These are phyloP conservation scores for Cybosia mesomella DNA, from an alignment of 2,888 invertebrate species.

Conservation along the genomic window DNA sequence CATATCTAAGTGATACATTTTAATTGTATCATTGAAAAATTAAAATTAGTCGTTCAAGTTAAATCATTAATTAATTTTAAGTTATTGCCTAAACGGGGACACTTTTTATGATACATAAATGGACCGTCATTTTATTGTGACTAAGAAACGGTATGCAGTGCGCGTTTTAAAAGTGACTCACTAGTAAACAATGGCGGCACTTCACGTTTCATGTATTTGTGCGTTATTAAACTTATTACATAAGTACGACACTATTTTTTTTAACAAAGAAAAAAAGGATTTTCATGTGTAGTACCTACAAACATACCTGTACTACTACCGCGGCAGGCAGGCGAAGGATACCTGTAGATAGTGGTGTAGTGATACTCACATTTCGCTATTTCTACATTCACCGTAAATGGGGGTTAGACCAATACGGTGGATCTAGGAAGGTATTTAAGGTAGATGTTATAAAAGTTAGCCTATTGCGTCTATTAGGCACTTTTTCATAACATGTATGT, in stretches of 20 bases:
- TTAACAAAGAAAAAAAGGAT: neutral
- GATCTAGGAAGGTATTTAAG: no score
- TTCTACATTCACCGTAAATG: no score
- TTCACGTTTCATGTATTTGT: neutral
- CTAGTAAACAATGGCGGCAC: conserved; percentile 8
- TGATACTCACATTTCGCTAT: no score
- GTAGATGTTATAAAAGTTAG: no score
- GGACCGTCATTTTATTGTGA: neutral
- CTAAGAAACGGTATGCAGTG: conserved; percentile 10
- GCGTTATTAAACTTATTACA: neutral
- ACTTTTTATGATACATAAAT: conserved; percentile 10
- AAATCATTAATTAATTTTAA: neutral
- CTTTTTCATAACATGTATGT: no score
- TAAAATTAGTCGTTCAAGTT: neutral
- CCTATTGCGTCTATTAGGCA: no score
- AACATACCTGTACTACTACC: neutral
- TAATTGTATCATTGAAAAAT: neutral
- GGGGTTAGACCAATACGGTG: no score
- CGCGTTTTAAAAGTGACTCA: conserved; percentile 16
- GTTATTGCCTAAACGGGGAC: conserved; percentile 7
- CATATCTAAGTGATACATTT: neutral
- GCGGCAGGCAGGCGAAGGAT: no score
- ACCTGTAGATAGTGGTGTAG: no score
- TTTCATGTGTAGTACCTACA: no score
- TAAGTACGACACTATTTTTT: neutral